Conservation (phyloP, 2,888 invertebrate species). For the Erebia ligea region DNA sequence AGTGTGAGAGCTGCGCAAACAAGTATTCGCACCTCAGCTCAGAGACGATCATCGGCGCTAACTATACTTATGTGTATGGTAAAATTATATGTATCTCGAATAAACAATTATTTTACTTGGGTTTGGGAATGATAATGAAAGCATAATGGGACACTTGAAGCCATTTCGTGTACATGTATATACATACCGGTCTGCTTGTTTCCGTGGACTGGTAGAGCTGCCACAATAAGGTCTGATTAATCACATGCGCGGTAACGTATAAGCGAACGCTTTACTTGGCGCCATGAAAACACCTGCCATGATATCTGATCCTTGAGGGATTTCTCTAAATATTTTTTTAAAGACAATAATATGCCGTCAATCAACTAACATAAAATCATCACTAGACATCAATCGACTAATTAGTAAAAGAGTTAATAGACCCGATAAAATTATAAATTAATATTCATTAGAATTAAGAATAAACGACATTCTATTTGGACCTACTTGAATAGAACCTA, state of each 20-base stretch:
- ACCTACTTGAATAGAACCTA: no score
- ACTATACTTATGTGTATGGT: neutral
- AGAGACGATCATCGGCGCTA: no score
- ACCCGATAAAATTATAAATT: no score
- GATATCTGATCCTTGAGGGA: conserved; percentile 5
- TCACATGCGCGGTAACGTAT: conserved; percentile 63
- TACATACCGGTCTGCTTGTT: conserved; percentile 76
- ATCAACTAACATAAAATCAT: no score
- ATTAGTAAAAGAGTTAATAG: no score
- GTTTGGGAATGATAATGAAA: conserved; percentile 30
- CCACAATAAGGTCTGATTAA: conserved; percentile 78
- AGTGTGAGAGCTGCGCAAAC: no score
- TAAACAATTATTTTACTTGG: conserved; percentile 11
- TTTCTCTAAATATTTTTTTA: neutral
- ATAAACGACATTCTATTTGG: no score
- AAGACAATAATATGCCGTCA: neutral
- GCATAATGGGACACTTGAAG: conserved; percentile 37
- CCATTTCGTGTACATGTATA: conserved; percentile 47
- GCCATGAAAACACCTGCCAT: conserved; percentile 27
- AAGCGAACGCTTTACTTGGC: conserved; percentile 25
- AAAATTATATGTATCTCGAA: conserved; percentile 11
- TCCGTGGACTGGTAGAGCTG: conserved; percentile 83
- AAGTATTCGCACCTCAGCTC: no score
- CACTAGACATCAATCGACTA: no score
- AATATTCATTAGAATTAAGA: no score